phyloP scores from a whole-genome alignment of 2,797 vertebrate genomes.

The Heterohyrax brucei region DNA sequence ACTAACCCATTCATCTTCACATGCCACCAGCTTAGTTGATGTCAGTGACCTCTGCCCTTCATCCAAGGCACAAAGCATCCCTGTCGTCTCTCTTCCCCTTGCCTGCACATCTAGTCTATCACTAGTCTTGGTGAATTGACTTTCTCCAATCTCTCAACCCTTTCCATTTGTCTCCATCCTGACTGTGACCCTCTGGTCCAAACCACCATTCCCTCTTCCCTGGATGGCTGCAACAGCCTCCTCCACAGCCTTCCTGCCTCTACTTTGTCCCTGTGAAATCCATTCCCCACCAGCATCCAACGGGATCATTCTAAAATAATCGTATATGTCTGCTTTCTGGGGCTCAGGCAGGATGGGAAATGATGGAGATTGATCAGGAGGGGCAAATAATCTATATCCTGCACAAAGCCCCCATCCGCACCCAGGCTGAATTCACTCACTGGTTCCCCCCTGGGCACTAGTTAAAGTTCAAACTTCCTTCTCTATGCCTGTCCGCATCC shows the following conservation, averaged over 20 bases:
- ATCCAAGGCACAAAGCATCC: too few species aligned
- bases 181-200: fast-evolving
- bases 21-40: not conserved
- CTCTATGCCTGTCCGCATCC: not conserved
- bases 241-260: not conserved
- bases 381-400: not conserved
- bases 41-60: not conserved
- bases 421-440: not conserved
- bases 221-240: not conserved
- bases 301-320: not conserved
- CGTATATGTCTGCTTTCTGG: fast-evolving
- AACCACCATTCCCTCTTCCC: not conserved
- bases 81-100: not conserved
- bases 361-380: not conserved
- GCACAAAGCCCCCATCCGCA: fast-evolving
- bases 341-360: not conserved
- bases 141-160: not conserved
- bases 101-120: too few species aligned
- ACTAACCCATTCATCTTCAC: not conserved
- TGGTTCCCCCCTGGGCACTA: not conserved
- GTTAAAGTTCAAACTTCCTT: not conserved
- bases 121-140: not conserved
- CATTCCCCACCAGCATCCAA: not conserved
- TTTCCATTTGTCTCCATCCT: not conserved
- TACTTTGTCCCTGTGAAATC: not conserved